These are phyloP conservation scores for Pocillopora verrucosa DNA, from an alignment of 64 coral and sea anemone genomes.

Conservation along the genomic window DNA sequence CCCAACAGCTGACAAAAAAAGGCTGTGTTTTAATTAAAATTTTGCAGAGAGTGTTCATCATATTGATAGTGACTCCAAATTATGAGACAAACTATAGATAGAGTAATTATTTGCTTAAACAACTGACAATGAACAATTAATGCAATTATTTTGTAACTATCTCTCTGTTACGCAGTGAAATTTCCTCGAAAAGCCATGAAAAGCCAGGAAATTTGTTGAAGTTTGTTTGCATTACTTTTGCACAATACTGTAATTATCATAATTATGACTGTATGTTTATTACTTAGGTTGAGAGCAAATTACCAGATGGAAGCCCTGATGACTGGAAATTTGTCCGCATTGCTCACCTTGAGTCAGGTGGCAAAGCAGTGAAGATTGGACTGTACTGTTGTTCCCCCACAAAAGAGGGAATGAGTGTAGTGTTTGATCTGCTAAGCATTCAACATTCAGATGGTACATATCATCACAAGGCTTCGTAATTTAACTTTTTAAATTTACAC, in stretches of 20 bases:
- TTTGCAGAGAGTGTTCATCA: too few species aligned
- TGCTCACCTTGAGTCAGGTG: constrained; percentile 64
- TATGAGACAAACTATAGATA: too few species aligned
- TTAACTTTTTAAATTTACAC: not conserved
- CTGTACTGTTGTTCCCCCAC: constrained; percentile 86
- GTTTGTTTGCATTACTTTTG: too few species aligned
- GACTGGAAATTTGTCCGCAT: constrained; percentile 85
- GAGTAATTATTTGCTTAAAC: too few species aligned
- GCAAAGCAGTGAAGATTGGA: constrained; percentile 85
- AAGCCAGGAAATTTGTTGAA: too few species aligned
- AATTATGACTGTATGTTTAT: not conserved
- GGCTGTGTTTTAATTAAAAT: too few species aligned
- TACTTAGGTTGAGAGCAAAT: constrained; percentile 66
- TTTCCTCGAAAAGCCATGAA: too few species aligned
- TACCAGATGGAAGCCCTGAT: constrained; percentile 17
- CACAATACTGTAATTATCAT: not conserved
- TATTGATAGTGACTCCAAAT: too few species aligned
- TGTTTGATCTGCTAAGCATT: constrained; percentile 77
- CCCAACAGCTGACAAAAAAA: too few species aligned
- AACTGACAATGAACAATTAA: too few species aligned
- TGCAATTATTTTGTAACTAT: too few species aligned
- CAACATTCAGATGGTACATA: constrained; percentile 52
- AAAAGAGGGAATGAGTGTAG: constrained; percentile 61
- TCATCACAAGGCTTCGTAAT: constrained; percentile 51
- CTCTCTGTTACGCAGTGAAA: too few species aligned